These are phyloP conservation scores for Melipona quadrifasciata DNA, from an alignment of 1,140 invertebrate species.

Conservation along the genomic window DNA sequence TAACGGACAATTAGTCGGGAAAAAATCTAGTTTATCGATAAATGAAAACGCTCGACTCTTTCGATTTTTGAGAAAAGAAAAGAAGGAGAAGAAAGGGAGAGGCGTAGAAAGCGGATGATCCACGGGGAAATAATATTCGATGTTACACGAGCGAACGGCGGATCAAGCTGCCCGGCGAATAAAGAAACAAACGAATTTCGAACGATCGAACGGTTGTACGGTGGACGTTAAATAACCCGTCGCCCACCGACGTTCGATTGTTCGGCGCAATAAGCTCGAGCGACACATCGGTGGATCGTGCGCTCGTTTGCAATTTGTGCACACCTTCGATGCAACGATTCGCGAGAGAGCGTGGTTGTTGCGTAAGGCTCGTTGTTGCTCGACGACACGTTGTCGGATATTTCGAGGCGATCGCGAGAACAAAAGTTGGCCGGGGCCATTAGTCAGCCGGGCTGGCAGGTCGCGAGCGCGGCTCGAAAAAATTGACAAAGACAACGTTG, in stretches of 20 bases:
- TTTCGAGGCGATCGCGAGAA: slow-evolving; percentile 35
- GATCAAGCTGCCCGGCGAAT: not conserved
- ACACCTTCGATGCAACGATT: slow-evolving; percentile 28
- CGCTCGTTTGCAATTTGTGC: slow-evolving; percentile 15
- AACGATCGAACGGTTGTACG: not conserved
- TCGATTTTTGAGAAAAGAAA: no score
- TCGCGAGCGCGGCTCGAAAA: not conserved
- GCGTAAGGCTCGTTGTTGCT: slow-evolving; percentile 17
- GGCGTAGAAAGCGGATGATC: not conserved
- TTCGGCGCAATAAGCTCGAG: slow-evolving; percentile 25
- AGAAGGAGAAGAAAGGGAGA: not conserved
- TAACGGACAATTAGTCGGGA: no score
- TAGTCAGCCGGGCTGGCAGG: slow-evolving; percentile 16
- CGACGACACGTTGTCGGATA: slow-evolving; percentile 32
- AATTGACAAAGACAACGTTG: slow-evolving; percentile 8
- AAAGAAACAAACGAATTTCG: not conserved
- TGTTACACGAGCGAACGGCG: not conserved
- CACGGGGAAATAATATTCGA: not conserved
- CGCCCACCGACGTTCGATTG: slow-evolving; percentile 23
- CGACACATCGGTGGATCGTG: slow-evolving; percentile 20
- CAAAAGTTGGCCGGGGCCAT: slow-evolving; percentile 10
- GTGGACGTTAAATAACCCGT: slow-evolving; percentile 5
- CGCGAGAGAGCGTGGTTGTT: slow-evolving; percentile 12
- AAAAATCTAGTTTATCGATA: no score
- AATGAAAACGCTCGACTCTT: no score